Conservation (phyloP, 2,113 vertebrate genomes). For the Ranitomeya variabilis region DNA sequence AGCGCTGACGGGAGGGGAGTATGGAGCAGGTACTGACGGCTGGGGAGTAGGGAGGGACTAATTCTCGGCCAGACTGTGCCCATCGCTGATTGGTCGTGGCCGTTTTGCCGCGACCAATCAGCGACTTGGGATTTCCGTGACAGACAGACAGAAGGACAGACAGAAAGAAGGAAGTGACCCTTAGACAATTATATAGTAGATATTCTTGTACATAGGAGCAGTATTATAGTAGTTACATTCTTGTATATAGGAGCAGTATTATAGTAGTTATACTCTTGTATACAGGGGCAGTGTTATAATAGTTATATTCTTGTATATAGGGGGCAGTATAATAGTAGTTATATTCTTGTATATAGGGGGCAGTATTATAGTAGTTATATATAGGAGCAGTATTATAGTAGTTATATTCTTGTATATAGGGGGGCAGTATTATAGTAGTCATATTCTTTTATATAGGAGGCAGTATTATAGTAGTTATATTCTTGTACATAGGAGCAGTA, state of each 20-base stretch:
- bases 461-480: conserved; percentile 17
- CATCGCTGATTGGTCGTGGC: too few species aligned
- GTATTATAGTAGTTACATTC: conserved; percentile 17
- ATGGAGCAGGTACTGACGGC: too few species aligned
- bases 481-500: conserved; percentile 19
- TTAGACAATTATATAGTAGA: too few species aligned
- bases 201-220: not conserved
- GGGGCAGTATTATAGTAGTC: too few species aligned
- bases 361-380: conserved; percentile 17
- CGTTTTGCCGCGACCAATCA: too few species aligned
- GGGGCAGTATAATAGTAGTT: not conserved
- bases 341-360: not conserved
- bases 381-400: conserved; percentile 21
- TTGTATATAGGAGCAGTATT: conserved; percentile 12
- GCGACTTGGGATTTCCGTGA: too few species aligned
- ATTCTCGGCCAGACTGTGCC: too few species aligned
- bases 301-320: not conserved
- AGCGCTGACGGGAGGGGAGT: too few species aligned
- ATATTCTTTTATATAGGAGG: not conserved
- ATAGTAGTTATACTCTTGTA: conserved; percentile 18
- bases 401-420: conserved; percentile 4
- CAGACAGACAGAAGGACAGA: too few species aligned
- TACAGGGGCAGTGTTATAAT: not conserved
- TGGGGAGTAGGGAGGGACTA: too few species aligned
- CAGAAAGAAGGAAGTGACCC: too few species aligned